Evolutionary conservation across 2,888 invertebrate species (phyloP), one percentile per base, ranked within the genome.

Genomic region (Drosophila lutescens): DNA sequence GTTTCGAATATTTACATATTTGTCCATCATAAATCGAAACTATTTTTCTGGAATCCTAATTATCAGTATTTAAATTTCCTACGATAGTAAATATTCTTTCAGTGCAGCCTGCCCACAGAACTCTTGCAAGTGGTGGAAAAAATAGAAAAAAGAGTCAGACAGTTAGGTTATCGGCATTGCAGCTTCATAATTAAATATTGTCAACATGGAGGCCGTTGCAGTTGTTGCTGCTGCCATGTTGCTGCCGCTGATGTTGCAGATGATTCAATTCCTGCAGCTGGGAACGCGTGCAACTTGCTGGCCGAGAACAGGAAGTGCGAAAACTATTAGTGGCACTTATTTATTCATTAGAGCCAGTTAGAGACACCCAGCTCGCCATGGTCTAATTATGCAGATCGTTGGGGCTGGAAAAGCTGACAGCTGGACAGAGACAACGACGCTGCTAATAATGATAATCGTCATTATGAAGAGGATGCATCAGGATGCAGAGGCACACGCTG

Each of bases 291-390:
- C 82, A 76, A 54, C 55, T 76, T 83, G 81, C 84, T 86, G 87
- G 69, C 78, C 66, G 47, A 69, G 74, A 79, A 80, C 89, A 89
- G 89, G 89, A 89, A 89, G 88, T 90, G 86, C 84, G 87, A 80
- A 83, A 86, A 90, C 91, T 91, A 91, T 90, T 91, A 90, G 91
- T 79, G 82, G 86, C 90, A 86, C 89, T 91, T 91, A 91, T 90
- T 88, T 90, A 89, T 90, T 91, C 91, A 90, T 90, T 90, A 89
- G 82, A 89, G 80, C 78, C 83, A 79, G 81, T 86, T 82, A 85
- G 78, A 78, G 86, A 84, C 87, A 78, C 86, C 79, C 78, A 65
- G 60, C 53, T 63, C 62, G 62, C 47, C 17, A 30, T 41, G 62
- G 68, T 89, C 79, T 78, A 88, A 86, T 86, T 86, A 88, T 87